Evolutionary conservation across 2,888 invertebrate genomes (phyloP).

Genomic region (Andrena bucephala): DNA sequence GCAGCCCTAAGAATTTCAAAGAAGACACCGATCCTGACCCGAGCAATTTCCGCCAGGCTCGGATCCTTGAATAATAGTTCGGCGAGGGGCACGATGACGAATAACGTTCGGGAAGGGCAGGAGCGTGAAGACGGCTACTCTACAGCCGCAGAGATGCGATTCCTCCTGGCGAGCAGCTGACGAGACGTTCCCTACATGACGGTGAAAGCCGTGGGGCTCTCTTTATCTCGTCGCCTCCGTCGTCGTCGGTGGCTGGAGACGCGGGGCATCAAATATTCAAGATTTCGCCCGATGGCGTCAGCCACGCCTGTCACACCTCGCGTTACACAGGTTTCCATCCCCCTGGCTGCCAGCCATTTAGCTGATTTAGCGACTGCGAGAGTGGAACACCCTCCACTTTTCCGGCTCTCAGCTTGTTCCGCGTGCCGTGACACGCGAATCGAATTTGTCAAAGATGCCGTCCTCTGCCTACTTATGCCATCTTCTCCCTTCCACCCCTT

Average conservation of each 20-base stretch:
- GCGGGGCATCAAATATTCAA: conserved; percentile 75
- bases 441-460: conserved; percentile 82
- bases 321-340: conserved; percentile 75
- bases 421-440: conserved; percentile 81
- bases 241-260: conserved; percentile 52
- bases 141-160: conserved; percentile 52
- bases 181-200: conserved; percentile 44
- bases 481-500: conserved; percentile 27
- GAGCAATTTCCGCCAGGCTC: conserved; percentile 31
- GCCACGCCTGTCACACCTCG: conserved; percentile 76
- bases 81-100: conserved; percentile 58
- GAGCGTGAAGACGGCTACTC: conserved; percentile 12
- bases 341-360: conserved; percentile 75
- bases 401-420: conserved; percentile 78
- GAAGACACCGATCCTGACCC: conserved; percentile 10
- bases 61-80: conserved; percentile 55
- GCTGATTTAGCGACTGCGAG: conserved; percentile 76
- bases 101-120: conserved; percentile 54
- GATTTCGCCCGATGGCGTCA: conserved; percentile 74
- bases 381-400: conserved; percentile 76
- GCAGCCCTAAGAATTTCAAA: not conserved
- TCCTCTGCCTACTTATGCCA: conserved; percentile 59
- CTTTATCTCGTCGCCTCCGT: conserved; percentile 39
- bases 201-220: conserved; percentile 54
- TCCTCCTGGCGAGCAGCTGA: conserved; percentile 46